These are phyloP conservation scores for Papilio glaucus DNA, from an alignment of 1,140 invertebrate genomes.

Conservation along the genomic window DNA sequence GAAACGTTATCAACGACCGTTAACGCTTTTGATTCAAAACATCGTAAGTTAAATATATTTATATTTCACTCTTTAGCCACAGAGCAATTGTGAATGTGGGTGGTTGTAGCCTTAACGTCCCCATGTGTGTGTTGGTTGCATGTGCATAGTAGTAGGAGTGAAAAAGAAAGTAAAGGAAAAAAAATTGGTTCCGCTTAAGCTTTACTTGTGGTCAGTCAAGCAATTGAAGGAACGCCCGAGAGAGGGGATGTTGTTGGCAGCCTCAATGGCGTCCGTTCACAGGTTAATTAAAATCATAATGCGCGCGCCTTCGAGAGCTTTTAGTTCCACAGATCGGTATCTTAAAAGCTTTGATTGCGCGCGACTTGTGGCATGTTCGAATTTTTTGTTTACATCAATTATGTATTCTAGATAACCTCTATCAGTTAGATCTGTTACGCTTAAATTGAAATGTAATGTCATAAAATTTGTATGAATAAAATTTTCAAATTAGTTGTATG, in stretches of 20 bases:
- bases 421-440: conserved; percentile 11
- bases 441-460: conserved; percentile 11
- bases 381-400: conserved; percentile 26
- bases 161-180: too few relatives aligned
- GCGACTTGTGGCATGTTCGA: background rate
- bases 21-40: too few relatives aligned
- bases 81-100: too few relatives aligned
- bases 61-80: too few relatives aligned
- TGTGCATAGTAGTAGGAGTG: too few relatives aligned
- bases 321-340: conserved; percentile 14
- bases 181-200: conserved; percentile 1
- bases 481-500: background rate
- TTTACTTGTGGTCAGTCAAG: background rate
- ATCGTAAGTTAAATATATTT: too few relatives aligned
- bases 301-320: conserved; percentile 2
- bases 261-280: background rate
- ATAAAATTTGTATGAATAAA: background rate
- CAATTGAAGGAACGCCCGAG: background rate
- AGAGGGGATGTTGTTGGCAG: background rate
- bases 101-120: too few relatives aligned
- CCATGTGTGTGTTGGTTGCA: too few relatives aligned
- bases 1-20: too few relatives aligned
- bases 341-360: conserved; percentile 26
- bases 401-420: conserved; percentile 12
- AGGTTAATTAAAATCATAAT: conserved; percentile 13